A percentile compares a stretch with the other conserved stretches of the same genome.
Conservation (phyloP, 1,140 invertebrate genomes). For the Bombus turneri region DNA sequence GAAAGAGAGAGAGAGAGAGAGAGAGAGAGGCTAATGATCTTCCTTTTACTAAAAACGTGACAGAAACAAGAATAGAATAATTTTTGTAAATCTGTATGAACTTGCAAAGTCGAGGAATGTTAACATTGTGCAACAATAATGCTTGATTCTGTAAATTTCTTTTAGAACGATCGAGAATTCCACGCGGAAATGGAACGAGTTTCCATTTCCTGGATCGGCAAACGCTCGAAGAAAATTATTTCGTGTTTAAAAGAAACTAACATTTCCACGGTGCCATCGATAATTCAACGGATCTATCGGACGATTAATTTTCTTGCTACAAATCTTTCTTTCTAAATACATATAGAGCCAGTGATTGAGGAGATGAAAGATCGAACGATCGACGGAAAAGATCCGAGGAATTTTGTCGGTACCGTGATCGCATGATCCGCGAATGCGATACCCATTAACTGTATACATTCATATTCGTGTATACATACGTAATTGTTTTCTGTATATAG, state of each 20-base stretch:
- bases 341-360: background rate
- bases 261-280: constrained; percentile 13
- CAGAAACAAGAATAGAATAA: background rate
- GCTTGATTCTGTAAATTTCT: background rate
- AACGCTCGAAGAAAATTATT: constrained; percentile 9
- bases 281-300: constrained; percentile 32
- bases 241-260: constrained; percentile 49
- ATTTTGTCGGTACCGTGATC: constrained; percentile 11
- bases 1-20: background rate
- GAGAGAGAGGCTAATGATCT: background rate
- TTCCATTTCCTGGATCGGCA: constrained; percentile 12
- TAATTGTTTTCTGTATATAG: constrained; percentile 63
- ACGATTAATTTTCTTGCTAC: background rate
- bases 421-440: constrained; percentile 50
- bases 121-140: background rate
- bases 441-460: constrained; percentile 56
- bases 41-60: background rate
- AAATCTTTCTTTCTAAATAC: background rate
- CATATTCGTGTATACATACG: constrained; percentile 56
- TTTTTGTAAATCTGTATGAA: background rate
- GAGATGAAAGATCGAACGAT: background rate
- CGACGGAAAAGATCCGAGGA: constrained; percentile 15
- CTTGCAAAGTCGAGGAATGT: background rate
- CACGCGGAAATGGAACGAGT: background rate
- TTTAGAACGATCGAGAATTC: constrained; percentile 37